Conservation (phyloP, 23 tunicate species). For the Halocynthia roretzi region DNA sequence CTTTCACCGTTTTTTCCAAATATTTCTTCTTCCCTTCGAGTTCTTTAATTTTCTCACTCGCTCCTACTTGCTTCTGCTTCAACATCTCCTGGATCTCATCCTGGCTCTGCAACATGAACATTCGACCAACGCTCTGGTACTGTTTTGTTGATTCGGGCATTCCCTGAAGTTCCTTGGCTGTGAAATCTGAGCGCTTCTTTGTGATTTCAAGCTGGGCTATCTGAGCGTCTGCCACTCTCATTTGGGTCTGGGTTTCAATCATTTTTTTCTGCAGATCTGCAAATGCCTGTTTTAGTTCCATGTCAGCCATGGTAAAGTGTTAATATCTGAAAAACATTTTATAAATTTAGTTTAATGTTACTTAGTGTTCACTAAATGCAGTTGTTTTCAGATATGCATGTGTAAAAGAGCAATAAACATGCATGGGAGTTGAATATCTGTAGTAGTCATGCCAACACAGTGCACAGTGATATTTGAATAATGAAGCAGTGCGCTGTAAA, state of each 20-base stretch:
- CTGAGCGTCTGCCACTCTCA: conserved; percentile 69
- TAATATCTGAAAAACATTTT: too few species aligned
- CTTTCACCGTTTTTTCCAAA: conserved; percentile 66
- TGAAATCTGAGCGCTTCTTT: conserved; percentile 41
- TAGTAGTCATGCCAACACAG: too few species aligned
- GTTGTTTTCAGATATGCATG: too few species aligned
- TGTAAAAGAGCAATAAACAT: too few species aligned
- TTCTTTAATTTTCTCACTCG: conserved; percentile 62
- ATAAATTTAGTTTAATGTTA: too few species aligned
- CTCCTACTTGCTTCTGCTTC: conserved; percentile 22
- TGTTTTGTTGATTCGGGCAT: conserved; percentile 50
- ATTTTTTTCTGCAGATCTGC: conserved; percentile 65
- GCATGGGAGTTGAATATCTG: too few species aligned
- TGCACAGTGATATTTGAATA: too few species aligned
- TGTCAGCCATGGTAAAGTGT: conserved; percentile 10
- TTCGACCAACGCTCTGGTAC: conserved; percentile 75
- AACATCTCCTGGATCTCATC: conserved; percentile 45
- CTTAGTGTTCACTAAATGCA: too few species aligned
- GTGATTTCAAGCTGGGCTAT: conserved; percentile 23
- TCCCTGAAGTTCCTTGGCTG: conserved; percentile 32
- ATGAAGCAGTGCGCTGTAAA: too few species aligned
- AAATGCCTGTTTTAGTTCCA: conserved; percentile 59
- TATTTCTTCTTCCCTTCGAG: conserved; percentile 82
- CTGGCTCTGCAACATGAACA: conserved; percentile 64
- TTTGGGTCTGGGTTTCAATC: conserved; percentile 69